phyloP scores from a whole-genome alignment of 2,797 vertebrate species.

The Premnoplex brunnescens region DNA sequence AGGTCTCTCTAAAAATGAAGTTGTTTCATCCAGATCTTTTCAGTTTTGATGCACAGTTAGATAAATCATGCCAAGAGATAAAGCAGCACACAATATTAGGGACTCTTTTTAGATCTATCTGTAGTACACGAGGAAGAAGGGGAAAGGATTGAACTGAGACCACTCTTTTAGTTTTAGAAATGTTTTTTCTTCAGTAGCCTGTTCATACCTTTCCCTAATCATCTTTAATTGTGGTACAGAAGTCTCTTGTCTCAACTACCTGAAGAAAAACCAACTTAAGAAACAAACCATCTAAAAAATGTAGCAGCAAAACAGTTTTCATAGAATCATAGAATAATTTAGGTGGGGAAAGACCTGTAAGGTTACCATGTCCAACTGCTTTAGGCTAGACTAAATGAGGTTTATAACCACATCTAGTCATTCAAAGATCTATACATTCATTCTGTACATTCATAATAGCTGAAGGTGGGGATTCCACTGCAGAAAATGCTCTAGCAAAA shows the following conservation, averaged over 20 bases:
- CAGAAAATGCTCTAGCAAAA: not conserved
- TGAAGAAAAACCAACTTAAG: not conserved
- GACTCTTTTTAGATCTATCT: not conserved
- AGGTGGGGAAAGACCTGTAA: not conserved
- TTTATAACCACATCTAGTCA: not conserved
- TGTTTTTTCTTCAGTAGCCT: not conserved
- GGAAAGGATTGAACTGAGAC: not conserved
- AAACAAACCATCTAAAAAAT: not conserved
- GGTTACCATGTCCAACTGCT: not conserved
- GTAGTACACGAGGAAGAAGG: accelerated
- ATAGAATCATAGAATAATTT: not conserved
- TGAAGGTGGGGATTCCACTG: not conserved
- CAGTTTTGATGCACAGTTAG: not conserved
- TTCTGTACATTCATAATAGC: not conserved
- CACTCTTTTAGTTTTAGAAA: not conserved
- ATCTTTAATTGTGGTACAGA: not conserved
- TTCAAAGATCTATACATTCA: not conserved
- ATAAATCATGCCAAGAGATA: not conserved
- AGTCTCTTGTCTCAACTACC: not conserved
- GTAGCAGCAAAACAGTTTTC: not conserved
- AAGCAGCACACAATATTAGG: not conserved
- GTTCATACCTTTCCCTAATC: not conserved
- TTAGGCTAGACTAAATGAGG: not conserved
- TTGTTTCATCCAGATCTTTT: not conserved
- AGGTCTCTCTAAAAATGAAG: not conserved